A percentile compares a stretch with the other conserved stretches of the same genome.
Evolutionary conservation across 92 coral and sea anemone species (phyloP).

Genomic region (Parazoanthus darwini): DNA sequence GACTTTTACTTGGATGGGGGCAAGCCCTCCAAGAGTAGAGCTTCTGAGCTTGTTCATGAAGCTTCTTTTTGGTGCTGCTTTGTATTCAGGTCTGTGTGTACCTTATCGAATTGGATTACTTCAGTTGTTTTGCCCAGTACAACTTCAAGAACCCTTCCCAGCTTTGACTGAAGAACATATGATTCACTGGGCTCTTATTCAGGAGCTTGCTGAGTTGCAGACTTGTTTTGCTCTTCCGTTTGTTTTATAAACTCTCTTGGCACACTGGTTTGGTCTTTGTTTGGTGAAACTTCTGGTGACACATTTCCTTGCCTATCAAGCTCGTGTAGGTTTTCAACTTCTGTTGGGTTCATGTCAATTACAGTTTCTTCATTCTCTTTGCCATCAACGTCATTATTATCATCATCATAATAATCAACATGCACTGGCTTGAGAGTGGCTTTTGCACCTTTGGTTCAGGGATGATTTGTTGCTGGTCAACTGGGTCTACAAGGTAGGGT

Average conservation of each 20-base stretch:
- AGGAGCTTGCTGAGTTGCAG: too few species aligned
- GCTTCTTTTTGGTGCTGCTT: neutral
- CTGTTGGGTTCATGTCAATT: conserved; percentile 36
- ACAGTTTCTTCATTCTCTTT: conserved; percentile 33
- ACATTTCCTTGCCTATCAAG: conserved; percentile 10
- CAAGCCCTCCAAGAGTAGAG: too few species aligned
- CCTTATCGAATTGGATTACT: neutral
- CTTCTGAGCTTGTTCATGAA: too few species aligned
- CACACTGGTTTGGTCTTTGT: neutral
- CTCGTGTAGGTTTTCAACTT: conserved; percentile 19
- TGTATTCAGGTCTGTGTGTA: neutral
- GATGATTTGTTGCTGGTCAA: neutral
- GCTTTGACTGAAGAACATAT: too few species aligned
- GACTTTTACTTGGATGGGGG: too few species aligned
- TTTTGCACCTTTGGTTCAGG: neutral
- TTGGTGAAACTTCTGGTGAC: neutral
- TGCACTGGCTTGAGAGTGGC: neutral
- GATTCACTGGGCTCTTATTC: too few species aligned
- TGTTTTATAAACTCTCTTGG: too few species aligned
- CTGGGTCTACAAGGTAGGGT: conserved; percentile 31
- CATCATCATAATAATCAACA: too few species aligned
- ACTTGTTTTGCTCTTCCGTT: too few species aligned
- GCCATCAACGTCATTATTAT: neutral
- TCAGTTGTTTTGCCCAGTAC: conserved; percentile 46
- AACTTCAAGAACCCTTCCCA: too few species aligned